These are phyloP conservation scores for Eupithecia subumbrata DNA, from an alignment of 2,888 invertebrate species.

Conservation along the genomic window DNA sequence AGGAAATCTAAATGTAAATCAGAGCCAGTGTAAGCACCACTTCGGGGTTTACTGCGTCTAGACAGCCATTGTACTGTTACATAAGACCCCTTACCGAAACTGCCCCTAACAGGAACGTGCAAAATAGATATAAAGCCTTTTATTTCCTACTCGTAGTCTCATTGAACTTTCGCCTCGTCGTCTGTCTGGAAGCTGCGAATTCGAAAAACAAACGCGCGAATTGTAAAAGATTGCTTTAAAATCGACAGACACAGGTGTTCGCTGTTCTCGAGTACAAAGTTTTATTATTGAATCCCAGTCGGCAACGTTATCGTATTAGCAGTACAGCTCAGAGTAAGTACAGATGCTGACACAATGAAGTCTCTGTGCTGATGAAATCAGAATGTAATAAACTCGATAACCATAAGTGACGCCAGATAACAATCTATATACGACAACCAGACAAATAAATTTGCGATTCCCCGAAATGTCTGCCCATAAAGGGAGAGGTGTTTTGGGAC, in stretches of 20 bases:
- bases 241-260: conserved; percentile 10
- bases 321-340: conserved; percentile 7
- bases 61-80: conserved; percentile 50
- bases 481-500: conserved; percentile 62
- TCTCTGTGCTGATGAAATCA: conserved; percentile 19
- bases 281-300: conserved; percentile 12
- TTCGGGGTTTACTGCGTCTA: conserved; percentile 42
- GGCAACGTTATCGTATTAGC: conserved; percentile 7
- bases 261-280: conserved; percentile 10
- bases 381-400: conserved; percentile 31
- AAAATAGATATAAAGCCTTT: conserved; percentile 39
- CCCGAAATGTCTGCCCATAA: conserved; percentile 66
- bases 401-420: conserved; percentile 47
- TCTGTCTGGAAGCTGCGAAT: conserved; percentile 27
- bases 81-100: conserved; percentile 42
- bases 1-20: conserved; percentile 41
- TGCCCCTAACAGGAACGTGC: conserved; percentile 37
- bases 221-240: conserved; percentile 29
- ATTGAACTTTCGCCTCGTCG: conserved; percentile 28
- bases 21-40: conserved; percentile 34
- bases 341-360: neutral
- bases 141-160: conserved; percentile 24
- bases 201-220: conserved; percentile 20
- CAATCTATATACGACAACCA: conserved; percentile 57
- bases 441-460: conserved; percentile 70